Percentiles rank a stretch among this genome's conserved stretches.
Conservation (phyloP, 2,888 invertebrate species). For the Meandrusa payeni region DNA sequence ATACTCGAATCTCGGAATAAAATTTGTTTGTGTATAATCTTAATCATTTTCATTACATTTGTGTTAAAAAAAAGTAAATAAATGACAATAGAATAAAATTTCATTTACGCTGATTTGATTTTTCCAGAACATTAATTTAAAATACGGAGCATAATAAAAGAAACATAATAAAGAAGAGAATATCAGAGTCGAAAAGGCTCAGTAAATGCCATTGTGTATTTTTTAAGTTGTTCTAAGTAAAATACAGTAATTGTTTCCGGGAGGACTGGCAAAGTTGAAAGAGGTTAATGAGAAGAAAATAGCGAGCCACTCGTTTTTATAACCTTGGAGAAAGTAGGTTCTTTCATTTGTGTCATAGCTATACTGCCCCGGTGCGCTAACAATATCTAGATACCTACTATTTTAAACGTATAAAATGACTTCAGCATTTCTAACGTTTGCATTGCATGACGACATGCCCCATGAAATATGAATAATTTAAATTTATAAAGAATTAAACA, state of each 20-base stretch:
- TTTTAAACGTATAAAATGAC: neutral
- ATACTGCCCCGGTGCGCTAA: constrained; percentile 1
- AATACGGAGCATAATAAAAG: too few species aligned
- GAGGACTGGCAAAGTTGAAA: constrained; percentile 15
- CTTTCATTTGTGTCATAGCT: constrained; percentile 11
- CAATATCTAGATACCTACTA: constrained; percentile 14
- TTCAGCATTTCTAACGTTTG: too few species aligned
- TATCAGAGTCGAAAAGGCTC: neutral
- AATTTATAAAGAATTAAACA: neutral
- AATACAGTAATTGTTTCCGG: constrained; percentile 20
- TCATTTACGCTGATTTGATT: too few species aligned
- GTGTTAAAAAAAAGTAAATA: too few species aligned
- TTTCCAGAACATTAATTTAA: too few species aligned
- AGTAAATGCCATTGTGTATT: constrained; percentile 7
- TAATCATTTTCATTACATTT: too few species aligned
- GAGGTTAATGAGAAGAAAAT: constrained; percentile 23
- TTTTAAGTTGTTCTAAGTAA: constrained; percentile 13
- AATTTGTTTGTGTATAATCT: too few species aligned
- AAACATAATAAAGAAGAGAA: neutral
- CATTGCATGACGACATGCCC: too few species aligned
- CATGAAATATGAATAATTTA: too few species aligned
- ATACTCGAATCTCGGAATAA: too few species aligned
- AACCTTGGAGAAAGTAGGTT: constrained; percentile 15
- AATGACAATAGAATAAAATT: too few species aligned
- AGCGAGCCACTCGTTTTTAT: constrained; percentile 14